phyloP scores from a whole-genome alignment of 1,140 invertebrate genomes.

The Dysdera silvatica region DNA sequence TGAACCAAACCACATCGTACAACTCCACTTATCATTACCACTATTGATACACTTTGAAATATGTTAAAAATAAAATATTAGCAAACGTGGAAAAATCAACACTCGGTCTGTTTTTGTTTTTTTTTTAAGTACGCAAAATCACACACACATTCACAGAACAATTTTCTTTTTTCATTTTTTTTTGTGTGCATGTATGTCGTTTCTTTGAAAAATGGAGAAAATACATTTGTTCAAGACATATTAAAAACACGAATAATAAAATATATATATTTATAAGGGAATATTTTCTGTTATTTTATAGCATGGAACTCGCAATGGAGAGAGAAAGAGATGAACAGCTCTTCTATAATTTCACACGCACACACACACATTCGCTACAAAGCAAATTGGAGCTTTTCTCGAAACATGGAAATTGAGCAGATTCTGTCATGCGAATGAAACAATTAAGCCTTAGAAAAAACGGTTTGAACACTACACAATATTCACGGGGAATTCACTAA shows the following conservation, averaged over 20 bases:
- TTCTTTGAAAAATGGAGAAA: slow-evolving; percentile 29
- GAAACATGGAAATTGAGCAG: too few species aligned
- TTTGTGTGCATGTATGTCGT: too few species aligned
- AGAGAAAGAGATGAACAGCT: slow-evolving; percentile 4
- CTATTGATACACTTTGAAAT: slow-evolving; percentile 31
- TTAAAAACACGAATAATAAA: slow-evolving; percentile 31
- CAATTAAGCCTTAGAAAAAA: too few species aligned
- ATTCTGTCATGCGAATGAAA: too few species aligned
- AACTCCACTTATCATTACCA: slow-evolving; percentile 26
- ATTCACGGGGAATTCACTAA: too few species aligned
- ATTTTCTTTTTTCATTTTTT: too few species aligned
- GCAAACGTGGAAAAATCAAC: slow-evolving; percentile 22
- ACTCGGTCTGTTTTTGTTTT: slow-evolving; percentile 9
- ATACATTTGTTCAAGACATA: slow-evolving; percentile 31
- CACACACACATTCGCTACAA: too few species aligned
- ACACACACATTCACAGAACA: slow-evolving; percentile 10
- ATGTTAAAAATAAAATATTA: slow-evolving; percentile 30
- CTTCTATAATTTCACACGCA: too few species aligned
- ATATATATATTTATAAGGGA: slow-evolving; percentile 30
- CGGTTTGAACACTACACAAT: too few species aligned
- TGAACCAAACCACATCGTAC: slow-evolving; percentile 27
- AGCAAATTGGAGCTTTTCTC: too few species aligned
- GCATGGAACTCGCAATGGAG: slow-evolving; percentile 25
- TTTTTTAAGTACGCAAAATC: slow-evolving; percentile 30
- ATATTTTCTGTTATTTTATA: slow-evolving; percentile 25